phyloP scores from a whole-genome alignment of 2,113 vertebrate species.

The Podarcis raffonei region DNA sequence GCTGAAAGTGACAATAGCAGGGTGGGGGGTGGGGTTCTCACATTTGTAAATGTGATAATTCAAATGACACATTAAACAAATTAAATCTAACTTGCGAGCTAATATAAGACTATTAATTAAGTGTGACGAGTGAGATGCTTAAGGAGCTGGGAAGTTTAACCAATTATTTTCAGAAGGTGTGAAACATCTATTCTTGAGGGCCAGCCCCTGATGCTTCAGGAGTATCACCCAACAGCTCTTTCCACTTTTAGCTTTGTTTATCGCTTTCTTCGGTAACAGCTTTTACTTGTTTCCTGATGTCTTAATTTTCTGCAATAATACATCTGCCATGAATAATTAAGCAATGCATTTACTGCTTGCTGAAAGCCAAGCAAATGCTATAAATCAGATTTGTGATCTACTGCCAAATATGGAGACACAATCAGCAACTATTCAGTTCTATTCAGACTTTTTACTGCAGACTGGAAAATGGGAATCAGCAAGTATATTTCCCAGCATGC shows the following conservation, averaged over 20 bases:
- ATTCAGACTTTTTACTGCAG: conserved; percentile 26
- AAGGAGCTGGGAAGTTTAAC: conserved; percentile 51
- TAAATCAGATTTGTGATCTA: conserved; percentile 72
- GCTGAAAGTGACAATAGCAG: conserved; percentile 29
- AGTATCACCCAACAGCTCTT: conserved; percentile 28
- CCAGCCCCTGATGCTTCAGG: neutral
- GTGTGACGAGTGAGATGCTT: conserved; percentile 38
- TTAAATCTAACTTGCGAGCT: conserved; percentile 63
- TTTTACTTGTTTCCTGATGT: conserved; percentile 75
- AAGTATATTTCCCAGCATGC: neutral
- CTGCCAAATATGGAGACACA: conserved; percentile 53
- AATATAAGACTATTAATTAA: conserved; percentile 65
- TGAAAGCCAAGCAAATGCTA: conserved; percentile 72
- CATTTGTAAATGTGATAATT: conserved; percentile 59
- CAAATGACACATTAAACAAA: conserved; percentile 69
- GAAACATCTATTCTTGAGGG: conserved; percentile 13
- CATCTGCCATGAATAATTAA: conserved; percentile 81
- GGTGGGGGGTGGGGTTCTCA: conserved; percentile 45
- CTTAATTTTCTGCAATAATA: conserved; percentile 78
- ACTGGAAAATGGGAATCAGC: conserved; percentile 22
- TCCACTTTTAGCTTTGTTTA: conserved; percentile 64
- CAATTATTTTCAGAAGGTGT: conserved; percentile 48
- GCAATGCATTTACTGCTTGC: conserved; percentile 69
- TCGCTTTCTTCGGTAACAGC: conserved; percentile 65
- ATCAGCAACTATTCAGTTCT: conserved; percentile 23